These are phyloP conservation scores for Paedocypris sp. DNA, from an alignment of 2,113 vertebrate genomes.

Conservation along the genomic window DNA sequence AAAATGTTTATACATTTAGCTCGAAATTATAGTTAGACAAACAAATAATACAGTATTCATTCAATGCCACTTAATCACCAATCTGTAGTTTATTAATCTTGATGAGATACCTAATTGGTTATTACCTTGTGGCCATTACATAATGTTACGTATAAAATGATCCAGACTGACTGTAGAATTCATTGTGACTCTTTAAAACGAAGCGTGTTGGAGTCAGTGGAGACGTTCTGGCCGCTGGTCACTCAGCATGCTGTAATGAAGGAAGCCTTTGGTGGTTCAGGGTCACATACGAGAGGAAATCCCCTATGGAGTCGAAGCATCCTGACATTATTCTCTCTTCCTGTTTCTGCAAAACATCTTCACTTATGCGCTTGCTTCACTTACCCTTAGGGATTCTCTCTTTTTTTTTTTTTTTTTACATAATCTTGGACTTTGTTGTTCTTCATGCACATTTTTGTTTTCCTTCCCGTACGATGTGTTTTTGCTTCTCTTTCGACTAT, in stretches of 20 bases:
- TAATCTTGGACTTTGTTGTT: not conserved
- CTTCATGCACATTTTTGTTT: not conserved
- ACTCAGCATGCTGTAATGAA: not conserved
- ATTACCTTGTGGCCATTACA: too few relatives aligned
- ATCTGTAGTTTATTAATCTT: too few relatives aligned
- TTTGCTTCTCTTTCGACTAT: not conserved
- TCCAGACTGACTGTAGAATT: too few relatives aligned
- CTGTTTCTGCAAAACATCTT: constrained; percentile 7
- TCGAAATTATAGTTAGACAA: too few relatives aligned
- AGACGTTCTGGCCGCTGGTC: not conserved
- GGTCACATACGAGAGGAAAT: constrained; percentile 9
- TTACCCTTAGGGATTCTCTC: not conserved
- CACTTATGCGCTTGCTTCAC: too few relatives aligned
- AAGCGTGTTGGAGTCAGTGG: not conserved
- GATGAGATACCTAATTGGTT: too few relatives aligned
- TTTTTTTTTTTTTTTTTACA: too few relatives aligned
- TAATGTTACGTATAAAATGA: too few relatives aligned
- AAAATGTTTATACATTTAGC: too few relatives aligned
- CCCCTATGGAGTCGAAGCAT: not conserved
- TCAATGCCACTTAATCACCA: too few relatives aligned
- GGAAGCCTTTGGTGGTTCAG: not conserved
- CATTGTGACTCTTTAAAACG: not conserved
- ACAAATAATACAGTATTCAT: too few relatives aligned
- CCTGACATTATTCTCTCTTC: not conserved
- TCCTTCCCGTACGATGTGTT: not conserved